phyloP scores from a whole-genome alignment of 2,113 vertebrate genomes.

The Oreotragus oreotragus region DNA sequence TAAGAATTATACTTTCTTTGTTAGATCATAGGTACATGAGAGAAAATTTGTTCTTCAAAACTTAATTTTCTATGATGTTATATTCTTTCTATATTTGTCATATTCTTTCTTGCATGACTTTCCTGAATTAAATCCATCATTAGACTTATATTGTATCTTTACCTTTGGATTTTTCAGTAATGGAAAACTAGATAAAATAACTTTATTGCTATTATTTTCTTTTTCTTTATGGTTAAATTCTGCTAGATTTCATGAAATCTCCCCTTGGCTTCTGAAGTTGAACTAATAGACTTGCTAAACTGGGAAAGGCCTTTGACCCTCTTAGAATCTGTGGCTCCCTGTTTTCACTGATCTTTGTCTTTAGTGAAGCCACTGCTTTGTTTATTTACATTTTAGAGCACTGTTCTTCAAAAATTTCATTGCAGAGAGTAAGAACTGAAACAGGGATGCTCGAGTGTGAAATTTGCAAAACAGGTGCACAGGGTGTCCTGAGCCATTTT shows the following conservation, averaged over 20 bases:
- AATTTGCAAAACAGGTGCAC: neutral
- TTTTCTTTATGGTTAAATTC: conserved; percentile 33
- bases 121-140: conserved; percentile 23
- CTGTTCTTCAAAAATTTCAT: neutral
- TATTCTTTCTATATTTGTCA: neutral
- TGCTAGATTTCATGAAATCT: conserved; percentile 41
- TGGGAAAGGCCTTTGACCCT: conserved; percentile 46
- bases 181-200: conserved; percentile 41
- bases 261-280: conserved; percentile 15
- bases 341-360: conserved; percentile 30
- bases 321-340: conserved; percentile 39
- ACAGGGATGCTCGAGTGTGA: neutral
- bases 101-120: conserved; percentile 4
- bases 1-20: conserved; percentile 4
- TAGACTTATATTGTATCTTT: conserved; percentile 12
- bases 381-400: conserved; percentile 58
- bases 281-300: conserved; percentile 49
- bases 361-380: conserved; percentile 17
- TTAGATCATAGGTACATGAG: neutral
- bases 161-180: conserved; percentile 55
- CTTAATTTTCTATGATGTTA: neutral
- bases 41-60: conserved; percentile 37
- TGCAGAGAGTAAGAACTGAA: conserved; percentile 12
- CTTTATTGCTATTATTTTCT: conserved; percentile 17
- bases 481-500: neutral